Evolutionary conservation across 2,113 vertebrate species (phyloP), one percentile per base, ranked within the genome.

Genomic region (Hippolais icterina): DNA sequence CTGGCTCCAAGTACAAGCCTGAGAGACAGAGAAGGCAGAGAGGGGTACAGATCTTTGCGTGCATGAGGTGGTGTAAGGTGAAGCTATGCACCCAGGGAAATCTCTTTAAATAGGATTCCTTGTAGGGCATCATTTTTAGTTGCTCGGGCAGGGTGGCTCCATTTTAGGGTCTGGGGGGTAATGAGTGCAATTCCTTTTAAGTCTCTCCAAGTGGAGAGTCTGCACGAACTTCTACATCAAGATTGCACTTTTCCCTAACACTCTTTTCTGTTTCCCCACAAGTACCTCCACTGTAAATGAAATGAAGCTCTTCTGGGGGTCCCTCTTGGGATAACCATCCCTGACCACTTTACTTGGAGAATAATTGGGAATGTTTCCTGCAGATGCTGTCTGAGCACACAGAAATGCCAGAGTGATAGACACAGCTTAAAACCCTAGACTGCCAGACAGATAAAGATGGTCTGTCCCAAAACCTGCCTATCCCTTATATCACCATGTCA

Each of bases 401-500:
- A 93, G 81, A 94, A 87, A 93, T 90, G 33, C 79, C 90, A 54
- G 50, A 57, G 75, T 80, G 93, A 88, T 69, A 94, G 90, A 91
- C 91, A 74, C 72, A 90, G 44, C 88, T 90, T 96, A 96, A 96
- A 96, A 75, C 93, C 91, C 79, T 85, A 86, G 82, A 85, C 92
- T 90, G 85, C 60, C 71, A 91, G 92, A 80, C 87, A 94, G 95
- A 95, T 96, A 96, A 96, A 95, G 92, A 93, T 59, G 96, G 95
- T 88, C 95, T 97, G 90, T 93, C 79, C 44, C 27, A 50, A 96
- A 97, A 97, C 95, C 96, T 96, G 95, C 94, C 88, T 83, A 91
- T 89, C 74, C 97, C 94, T 94, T 95, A 86, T 97, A 96, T 97
- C 70, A 46, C 93, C 95, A 47, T 97, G 95, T 91, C 96, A 98